Evolutionary conservation across 2,888 invertebrate species (phyloP), one percentile per base, ranked within the genome.

Genomic region (Acrocyrtus sp.): DNA sequence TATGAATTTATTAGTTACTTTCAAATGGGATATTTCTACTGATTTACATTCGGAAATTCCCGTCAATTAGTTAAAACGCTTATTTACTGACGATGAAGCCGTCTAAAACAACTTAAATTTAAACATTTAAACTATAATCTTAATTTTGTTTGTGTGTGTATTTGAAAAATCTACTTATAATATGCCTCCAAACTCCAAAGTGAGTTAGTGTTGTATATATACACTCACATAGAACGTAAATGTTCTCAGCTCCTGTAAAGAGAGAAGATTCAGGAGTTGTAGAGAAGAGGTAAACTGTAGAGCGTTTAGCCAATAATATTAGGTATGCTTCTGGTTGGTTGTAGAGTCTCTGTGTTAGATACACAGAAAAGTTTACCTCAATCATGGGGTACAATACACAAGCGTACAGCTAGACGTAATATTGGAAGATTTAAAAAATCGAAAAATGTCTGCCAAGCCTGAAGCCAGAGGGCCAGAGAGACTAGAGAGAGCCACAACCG

Each of bases 371-470:
- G 34, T 34, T 34, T 34, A 34, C 34, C 34, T 34, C 12, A n/a
- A 8, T 34, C 34, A 34, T 34, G 34, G 34, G 34, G 34, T 34
- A 34, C 34, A 34, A 45, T 19, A 45, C 45, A 45, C 8, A 19
- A 45, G 45, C 19, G 4, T 45, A 15, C n/a, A 45, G 45, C 15
- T 15, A 45, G 8, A 15, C 17, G n/a, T 19, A 45, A 45, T 50
- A 54, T 54, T 54, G 50, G 50, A 63, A 56, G 61, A 56, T 56
- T 62, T 63, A 63, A 34, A 73, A 73, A 72, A 68, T 78, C 74
- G 75, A 78, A 78, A 78, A 66, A 78, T 78, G 78, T 78, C 78
- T 76, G 78, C 78, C 74, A 74, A 75, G 76, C 76, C 76, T 69
- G 72, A 74, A 74, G 74, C 78, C 76, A 76, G 78, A 74, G 75